Base-by-base conservation (phyloP, 2,888 invertebrate species). In the Drosophila parthenogenetica region DNA sequence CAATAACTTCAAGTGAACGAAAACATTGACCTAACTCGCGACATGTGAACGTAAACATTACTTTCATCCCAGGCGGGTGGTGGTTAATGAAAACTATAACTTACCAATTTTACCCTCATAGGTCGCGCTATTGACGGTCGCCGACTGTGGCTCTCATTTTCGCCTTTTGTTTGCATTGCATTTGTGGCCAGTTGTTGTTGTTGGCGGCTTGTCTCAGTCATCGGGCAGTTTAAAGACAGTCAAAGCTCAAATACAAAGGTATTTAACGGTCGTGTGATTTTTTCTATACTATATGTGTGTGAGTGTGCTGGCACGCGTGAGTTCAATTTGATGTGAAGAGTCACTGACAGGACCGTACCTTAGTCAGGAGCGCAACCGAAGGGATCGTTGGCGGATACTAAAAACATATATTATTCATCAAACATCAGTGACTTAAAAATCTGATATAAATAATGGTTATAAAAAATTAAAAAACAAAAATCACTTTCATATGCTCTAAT, bases 131-230 rank as follows among this genome's bases (percentile, higher is more conserved):
- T 77, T 84, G 71, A 84, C 69, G 60, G 79, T 73, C 71, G 83
- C 70, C 63, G 76, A 61, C 69, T 48, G 71, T 51, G 57, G 61
- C 40, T 63, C 53, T 76, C 64, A 69, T 72, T 50, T 60, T 68
- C 10, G 51, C 69, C 58, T 67, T 65, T 82, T 87, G 82, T 82
- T 82, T 84, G 78, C 71, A 78, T 66, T 87, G 82, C 79, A 87
- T 79, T 84, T 76, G 73, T 64, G 35, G 65, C 46, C 49, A 51
- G 61, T 19, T 49, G 29, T 29, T 29, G 37, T 19, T 49, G 37
- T 39, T 43, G 40, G 29, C 50, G 58, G 60, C 51, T 35, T 49
- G 49, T 43, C 50, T 50, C 51, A 53, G 58, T 60, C 67, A 29
- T 48, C 43, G 42, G 49, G 45, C 42, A 45, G 43, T 57, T 65